Conservation (phyloP, 2,888 invertebrate genomes). For the Himalopsyche kuldschensis region DNA sequence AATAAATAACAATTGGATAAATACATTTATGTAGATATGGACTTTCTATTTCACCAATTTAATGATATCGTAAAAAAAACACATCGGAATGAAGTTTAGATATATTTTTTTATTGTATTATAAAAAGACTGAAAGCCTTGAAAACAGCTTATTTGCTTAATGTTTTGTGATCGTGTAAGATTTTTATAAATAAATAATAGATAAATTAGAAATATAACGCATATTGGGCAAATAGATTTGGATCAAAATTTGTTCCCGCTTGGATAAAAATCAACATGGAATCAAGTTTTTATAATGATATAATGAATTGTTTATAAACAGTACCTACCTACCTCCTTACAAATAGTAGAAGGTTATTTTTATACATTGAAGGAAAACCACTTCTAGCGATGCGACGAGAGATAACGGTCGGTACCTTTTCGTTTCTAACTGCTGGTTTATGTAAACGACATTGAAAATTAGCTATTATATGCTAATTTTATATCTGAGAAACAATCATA, state of each 20-base stretch:
- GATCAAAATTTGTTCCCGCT: not conserved
- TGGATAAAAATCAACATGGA: not conserved
- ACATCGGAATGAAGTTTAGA: too few relatives aligned
- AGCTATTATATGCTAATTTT: not conserved
- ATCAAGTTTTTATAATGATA: too few relatives aligned
- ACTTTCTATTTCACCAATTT: too few relatives aligned
- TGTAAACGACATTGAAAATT: not conserved
- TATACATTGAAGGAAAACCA: not conserved
- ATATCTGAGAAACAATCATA: not conserved
- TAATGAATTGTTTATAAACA: not conserved
- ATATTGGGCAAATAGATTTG: not conserved
- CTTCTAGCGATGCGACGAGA: not conserved
- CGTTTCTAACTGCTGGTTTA: not conserved
- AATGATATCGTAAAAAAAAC: too few relatives aligned
- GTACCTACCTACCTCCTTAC: not conserved
- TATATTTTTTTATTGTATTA: too few relatives aligned
- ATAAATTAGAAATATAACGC: too few relatives aligned
- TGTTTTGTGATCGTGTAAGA: too few relatives aligned
- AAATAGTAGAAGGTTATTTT: not conserved
- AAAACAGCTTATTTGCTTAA: too few relatives aligned
- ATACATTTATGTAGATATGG: too few relatives aligned
- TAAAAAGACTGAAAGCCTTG: too few relatives aligned
- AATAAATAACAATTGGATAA: too few relatives aligned
- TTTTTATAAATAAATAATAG: too few relatives aligned
- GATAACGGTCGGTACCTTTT: not conserved